Evolutionary conservation across 2,888 invertebrate genomes (phyloP), one percentile per base, ranked within the genome.

Genomic region (Drosophila emarginata): DNA sequence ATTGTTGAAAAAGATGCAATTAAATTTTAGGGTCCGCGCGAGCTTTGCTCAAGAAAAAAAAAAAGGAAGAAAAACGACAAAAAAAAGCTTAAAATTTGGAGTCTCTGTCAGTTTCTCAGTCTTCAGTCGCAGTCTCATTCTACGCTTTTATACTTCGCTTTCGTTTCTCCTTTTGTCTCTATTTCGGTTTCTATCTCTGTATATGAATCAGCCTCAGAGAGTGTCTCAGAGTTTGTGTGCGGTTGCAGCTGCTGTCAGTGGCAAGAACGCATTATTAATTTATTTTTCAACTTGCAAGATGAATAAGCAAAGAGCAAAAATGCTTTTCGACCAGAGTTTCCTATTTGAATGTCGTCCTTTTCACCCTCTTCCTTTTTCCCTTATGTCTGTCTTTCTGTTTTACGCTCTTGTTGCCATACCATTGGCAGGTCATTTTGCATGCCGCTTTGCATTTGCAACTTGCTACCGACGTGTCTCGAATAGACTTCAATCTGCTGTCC

Each of bases 221-320:
- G 32, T 32, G 32, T 32, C 32, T 32, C 32, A 32, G 32, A 32
- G 67, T 72, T 64, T 67, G 71, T 67, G 61, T 80, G 80, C 78
- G 79, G 81, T 78, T 87, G 78, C 87, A 78, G 82, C 80, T 81
- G 80, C 87, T 85, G 82, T 87, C 85, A 79, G 85, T 80, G 82
- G 80, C 87, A 79, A 85, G 79, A 87, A 80, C 80, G 85, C 81
- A 85, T 87, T 85, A 87, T 87, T 85, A 85, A 85, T 85, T 85
- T 85, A 85, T 86, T 84, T 84, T 84, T 80, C 85, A 83, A 85
- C 82, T 82, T 83, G 82, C 85, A 78, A 84, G 86, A 84, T 84
- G 83, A 84, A 84, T 84, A 84, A 86, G 86, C 83, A 84, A 84
- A 86, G 86, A 86, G 83, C 83, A 84, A 74, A 76, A 81, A 83